Evolutionary conservation across 2,888 invertebrate species (phyloP).

Genomic region (Nasonovia ribisnigri): DNA sequence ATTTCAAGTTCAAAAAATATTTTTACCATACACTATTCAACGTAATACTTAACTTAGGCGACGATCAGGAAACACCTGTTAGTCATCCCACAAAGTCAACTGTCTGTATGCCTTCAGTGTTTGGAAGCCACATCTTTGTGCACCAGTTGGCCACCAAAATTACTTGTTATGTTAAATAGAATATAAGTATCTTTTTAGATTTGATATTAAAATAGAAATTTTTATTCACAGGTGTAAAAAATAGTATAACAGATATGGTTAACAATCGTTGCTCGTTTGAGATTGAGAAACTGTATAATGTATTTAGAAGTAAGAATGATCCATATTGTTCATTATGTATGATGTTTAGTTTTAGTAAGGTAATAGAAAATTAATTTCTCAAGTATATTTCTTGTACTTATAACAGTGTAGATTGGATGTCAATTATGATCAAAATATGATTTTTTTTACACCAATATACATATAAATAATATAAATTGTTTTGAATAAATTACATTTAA

Average conservation of each 20-base stretch:
- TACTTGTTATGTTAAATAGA: background rate
- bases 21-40: no score
- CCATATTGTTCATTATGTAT: constrained; percentile 76
- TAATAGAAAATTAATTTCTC: constrained; percentile 47
- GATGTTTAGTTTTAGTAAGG: constrained; percentile 70
- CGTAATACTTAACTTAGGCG: background rate
- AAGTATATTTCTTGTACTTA: background rate
- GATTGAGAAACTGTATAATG: constrained; percentile 73
- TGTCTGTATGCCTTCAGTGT: background rate
- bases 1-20: background rate
- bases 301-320: constrained; percentile 71
- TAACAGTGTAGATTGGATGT: background rate
- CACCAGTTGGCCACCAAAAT: background rate
- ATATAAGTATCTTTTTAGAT: background rate
- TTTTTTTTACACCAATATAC: background rate
- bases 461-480: background rate
- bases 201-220: background rate
- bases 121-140: background rate
- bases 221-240: constrained; percentile 46
- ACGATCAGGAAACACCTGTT: background rate
- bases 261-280: constrained; percentile 68
- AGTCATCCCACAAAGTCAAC: background rate
- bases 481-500: background rate
- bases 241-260: constrained; percentile 55
- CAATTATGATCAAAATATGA: background rate